phyloP scores from a whole-genome alignment of 2,113 vertebrate genomes.

The Ptyas mucosa region DNA sequence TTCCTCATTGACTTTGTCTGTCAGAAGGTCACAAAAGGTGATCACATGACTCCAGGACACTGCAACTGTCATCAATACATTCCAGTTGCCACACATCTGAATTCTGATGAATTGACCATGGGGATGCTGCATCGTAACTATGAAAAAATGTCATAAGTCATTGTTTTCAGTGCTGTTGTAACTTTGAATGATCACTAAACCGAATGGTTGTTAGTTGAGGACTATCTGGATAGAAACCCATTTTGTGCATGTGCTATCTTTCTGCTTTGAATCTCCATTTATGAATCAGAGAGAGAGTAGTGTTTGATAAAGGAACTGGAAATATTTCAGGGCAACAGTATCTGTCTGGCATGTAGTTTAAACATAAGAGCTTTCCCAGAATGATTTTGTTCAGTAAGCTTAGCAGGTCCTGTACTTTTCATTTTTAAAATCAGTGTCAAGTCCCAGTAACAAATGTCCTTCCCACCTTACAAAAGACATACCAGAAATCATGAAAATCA shows the following conservation, averaged over 20 bases:
- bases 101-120: neutral
- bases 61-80: neutral
- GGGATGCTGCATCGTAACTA: neutral
- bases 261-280: neutral
- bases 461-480: neutral
- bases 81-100: neutral
- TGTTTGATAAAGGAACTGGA: neutral
- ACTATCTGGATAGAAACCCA: neutral
- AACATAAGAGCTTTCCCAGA: neutral
- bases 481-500: conserved; percentile 6
- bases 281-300: neutral
- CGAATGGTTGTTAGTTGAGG: neutral
- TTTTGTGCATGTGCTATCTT: neutral
- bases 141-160: neutral
- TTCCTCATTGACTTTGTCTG: no score
- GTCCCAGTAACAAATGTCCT: rapidly evolving
- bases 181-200: neutral
- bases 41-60: no score
- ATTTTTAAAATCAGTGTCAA: neutral
- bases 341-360: neutral
- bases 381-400: neutral
- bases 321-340: neutral
- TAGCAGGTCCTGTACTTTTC: neutral
- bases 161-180: neutral
- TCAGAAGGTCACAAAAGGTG: no score